Evolutionary conservation across 2,797 vertebrate species (phyloP), one percentile per base, ranked within the genome.

Genomic region (Ctenopoma kingsleyae): DNA sequence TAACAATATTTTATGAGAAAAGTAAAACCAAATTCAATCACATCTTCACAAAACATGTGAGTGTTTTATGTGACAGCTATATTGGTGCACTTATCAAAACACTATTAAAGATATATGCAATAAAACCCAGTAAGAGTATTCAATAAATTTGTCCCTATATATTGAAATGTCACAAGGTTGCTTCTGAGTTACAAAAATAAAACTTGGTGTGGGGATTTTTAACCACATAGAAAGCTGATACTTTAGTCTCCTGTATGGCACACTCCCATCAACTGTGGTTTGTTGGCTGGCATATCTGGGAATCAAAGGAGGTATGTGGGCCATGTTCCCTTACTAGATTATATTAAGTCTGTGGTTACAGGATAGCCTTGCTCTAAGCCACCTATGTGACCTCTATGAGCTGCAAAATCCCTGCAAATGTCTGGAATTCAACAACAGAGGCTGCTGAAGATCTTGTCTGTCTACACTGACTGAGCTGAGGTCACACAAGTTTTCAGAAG

Each of bases 251-350:
- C 71, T 73, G 80, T 75, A 63, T 15, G 75, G 84, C 90, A 89
- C 90, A 84, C 84, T 87, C 76, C 78, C 36, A 49, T 71, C 52
- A 52, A 84, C 82, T 72, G 82, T 58, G 86, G 78, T 81, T 67
- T 83, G 73, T 62, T 73, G 59, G 74, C 74, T 69, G 88, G 66
- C 73, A 76, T 87, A 86, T 86, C 78, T 74, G 64, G 41, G 60
- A 90, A 89, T 91, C 88, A 91, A 90, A 87, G 83, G 69, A 78
- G 86, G 79, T 78, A 92, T 90, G 87, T 81, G 71, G 81, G 83
- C 81, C 75, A 77, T 80, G 81, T 86, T 91, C 89, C 78, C 70
- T 22, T 70, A 62, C 72, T 71, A 86, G 87, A 91, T 91, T 91
- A 91, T 85, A 87, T 91, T 88, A 89, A 84, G 86, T 87, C 83